phyloP scores from a whole-genome alignment of 2,797 vertebrate genomes.

The Chiroxiphia lanceolata region DNA sequence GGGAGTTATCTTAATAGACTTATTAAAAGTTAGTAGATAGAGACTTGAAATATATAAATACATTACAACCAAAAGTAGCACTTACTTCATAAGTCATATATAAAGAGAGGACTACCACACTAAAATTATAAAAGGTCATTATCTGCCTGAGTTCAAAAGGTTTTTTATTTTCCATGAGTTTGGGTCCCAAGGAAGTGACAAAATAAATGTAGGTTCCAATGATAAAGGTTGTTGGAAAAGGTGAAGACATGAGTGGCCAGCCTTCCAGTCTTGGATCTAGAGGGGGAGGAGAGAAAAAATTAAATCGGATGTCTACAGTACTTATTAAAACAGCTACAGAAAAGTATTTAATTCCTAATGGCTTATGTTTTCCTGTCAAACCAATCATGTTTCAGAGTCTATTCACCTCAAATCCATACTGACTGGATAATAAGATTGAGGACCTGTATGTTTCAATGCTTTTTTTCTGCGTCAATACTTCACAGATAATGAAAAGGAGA shows the following conservation, averaged over 20 bases:
- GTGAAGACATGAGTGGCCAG: slow-evolving; percentile 93
- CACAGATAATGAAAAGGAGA: neutral
- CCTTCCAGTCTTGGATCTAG: slow-evolving; percentile 87
- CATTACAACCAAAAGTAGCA: neutral
- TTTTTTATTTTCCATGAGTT: slow-evolving; percentile 95
- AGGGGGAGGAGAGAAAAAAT: neutral
- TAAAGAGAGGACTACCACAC: slow-evolving; percentile 88
- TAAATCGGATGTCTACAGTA: neutral
- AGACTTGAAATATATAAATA: neutral
- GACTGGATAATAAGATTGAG: neutral
- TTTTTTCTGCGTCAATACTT: neutral
- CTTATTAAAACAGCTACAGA: neutral
- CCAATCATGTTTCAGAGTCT: neutral
- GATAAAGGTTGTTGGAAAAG: slow-evolving; percentile 87
- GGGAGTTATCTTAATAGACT: neutral
- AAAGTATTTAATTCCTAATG: neutral
- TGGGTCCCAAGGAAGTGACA: slow-evolving; percentile 89
- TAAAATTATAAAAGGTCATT: slow-evolving; percentile 90
- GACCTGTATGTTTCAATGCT: neutral
- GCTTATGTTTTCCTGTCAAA: neutral
- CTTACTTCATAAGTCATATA: slow-evolving; percentile 95
- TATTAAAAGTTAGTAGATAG: neutral
- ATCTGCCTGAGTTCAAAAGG: slow-evolving; percentile 88
- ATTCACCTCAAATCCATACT: neutral
- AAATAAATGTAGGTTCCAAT: slow-evolving; percentile 89